phyloP scores from a whole-genome alignment of 2,797 vertebrate species.

The Pterois miles region DNA sequence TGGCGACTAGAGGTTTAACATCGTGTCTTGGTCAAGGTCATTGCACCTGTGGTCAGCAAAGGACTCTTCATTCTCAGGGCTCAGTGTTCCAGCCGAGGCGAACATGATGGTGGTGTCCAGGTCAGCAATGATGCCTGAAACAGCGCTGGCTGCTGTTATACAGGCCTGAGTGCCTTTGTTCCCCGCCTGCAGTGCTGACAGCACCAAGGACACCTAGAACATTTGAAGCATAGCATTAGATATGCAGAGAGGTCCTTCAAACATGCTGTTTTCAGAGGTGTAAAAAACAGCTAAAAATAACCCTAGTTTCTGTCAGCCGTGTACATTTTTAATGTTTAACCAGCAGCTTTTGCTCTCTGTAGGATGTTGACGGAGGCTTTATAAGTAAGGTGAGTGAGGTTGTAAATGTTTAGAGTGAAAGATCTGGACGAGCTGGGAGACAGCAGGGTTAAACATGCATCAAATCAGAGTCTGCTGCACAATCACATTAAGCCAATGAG shows the following conservation, averaged over 20 bases:
- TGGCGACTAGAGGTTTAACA: not conserved
- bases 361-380: not conserved
- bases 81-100: constrained; percentile 95
- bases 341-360: not conserved
- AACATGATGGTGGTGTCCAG: constrained; percentile 99
- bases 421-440: constrained; percentile 6
- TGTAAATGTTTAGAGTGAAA: constrained; percentile 6
- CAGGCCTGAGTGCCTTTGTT: constrained; percentile 99
- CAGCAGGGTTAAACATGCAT: constrained; percentile 27
- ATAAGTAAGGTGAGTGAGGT: not conserved
- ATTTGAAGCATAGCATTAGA: constrained; percentile 24
- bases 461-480: constrained; percentile 40
- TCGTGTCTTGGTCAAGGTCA: not conserved
- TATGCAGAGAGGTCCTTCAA: constrained; percentile 9
- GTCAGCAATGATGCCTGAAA: constrained; percentile 98
- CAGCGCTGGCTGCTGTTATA: constrained; percentile 95
- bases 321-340: constrained; percentile 22
- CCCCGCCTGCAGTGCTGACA: constrained; percentile 96
- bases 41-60: constrained; percentile 97
- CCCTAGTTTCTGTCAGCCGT: not conserved
- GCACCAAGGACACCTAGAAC: constrained; percentile 93
- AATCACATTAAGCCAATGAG: constrained; percentile 56
- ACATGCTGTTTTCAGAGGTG: constrained; percentile 21
- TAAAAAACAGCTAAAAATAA: constrained; percentile 5
- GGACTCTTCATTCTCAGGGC: constrained; percentile 94